These are phyloP conservation scores for Molossus alvarezi DNA, from an alignment of 2,797 vertebrate species.

Conservation along the genomic window DNA sequence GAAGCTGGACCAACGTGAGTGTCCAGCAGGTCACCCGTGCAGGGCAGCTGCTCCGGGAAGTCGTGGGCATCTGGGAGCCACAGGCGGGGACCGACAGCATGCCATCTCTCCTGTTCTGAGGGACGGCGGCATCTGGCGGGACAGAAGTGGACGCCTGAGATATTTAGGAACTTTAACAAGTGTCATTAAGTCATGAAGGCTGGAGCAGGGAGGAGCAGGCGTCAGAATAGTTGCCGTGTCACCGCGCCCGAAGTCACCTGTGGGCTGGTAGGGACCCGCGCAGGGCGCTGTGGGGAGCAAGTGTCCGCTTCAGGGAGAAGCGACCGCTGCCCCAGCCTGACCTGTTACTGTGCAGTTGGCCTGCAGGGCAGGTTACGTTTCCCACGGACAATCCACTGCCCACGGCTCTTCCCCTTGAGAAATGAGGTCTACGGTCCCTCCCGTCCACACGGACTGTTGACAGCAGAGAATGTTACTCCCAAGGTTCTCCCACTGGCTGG, in stretches of 20 bases:
- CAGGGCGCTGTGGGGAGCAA: neutral
- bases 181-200: neutral
- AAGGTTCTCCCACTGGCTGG: neutral
- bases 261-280: neutral
- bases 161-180: slow-evolving; percentile 56
- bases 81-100: fast-evolving
- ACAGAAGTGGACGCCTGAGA: slow-evolving; percentile 49
- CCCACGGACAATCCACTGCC: neutral
- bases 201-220: neutral
- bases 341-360: neutral
- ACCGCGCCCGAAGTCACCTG: neutral
- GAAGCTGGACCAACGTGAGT: too few relatives aligned
- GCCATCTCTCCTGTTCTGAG: neutral
- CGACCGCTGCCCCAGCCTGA: neutral
- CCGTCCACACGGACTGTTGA: neutral
- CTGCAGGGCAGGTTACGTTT: neutral
- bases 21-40: too few relatives aligned
- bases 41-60: neutral
- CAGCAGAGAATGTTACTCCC: neutral
- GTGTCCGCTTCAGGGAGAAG: neutral
- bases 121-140: neutral
- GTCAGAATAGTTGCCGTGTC: neutral
- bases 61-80: neutral
- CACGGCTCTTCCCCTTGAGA: neutral
- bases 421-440: neutral